Evolutionary conservation across 2,797 vertebrate genomes (phyloP), one percentile per base, ranked within the genome.

Genomic region (Hemibagrus guttatus): DNA sequence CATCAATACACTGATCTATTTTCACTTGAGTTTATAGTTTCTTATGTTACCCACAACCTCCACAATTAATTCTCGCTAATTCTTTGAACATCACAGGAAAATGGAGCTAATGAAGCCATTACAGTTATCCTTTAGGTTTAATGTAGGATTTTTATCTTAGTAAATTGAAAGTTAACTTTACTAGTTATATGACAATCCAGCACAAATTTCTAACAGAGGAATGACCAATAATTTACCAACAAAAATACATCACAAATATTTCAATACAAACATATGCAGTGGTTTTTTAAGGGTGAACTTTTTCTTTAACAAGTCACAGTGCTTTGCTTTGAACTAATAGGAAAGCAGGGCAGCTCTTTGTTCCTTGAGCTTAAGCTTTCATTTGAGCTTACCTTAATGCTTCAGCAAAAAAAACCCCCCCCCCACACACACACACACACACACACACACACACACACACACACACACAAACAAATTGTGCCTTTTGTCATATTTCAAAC

Each of bases 351-450:
- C 59, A 46, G 59, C 39, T 61, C 26, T 81, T 28, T 81, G 39
- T 63, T 81, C 58, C 59, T n/a, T 3, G 4, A 46, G 21, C 13
- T 63, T 42, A n/a, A 61, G 58, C 13, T 42, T 81, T 19, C 21
- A 46, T 81, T 64, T 81, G 79, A 63, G 46, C 23, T 63, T n/a
- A 42, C 19, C 26, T n/a, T 59, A 59, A 79, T 39, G 17, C 76
- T 58, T 39, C 12, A 35, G 12, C 49, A 52, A 13, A 75, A 23
- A 72, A 16, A 42, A 16, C 35, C 31, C 35, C 66, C 39, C 68
- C 2, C 68, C 42, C 69, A 23, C 69, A 72, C 39, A 72, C 69
- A 72, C 69, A 72, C 31, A 72, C 31, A 72, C 63, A 69, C 66
- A 69, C 66, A 69, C 31, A 68, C 64, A 31, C n/a, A 31, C n/a